Conservation (phyloP, 2,113 vertebrate species). For the Perca schrenkii region DNA sequence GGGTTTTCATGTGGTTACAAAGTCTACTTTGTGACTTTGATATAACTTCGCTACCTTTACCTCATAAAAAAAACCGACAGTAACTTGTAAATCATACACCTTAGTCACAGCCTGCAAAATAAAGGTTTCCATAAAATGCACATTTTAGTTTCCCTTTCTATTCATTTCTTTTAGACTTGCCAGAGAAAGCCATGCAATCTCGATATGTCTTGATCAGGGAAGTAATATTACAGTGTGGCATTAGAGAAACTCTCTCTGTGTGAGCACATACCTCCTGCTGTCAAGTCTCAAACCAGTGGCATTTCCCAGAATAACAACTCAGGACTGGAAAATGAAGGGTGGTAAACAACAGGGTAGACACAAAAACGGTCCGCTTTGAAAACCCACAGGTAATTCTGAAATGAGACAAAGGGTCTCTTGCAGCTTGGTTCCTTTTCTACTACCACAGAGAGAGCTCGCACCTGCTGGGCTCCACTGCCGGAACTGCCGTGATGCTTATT, state of each 20-base stretch:
- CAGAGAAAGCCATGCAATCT: slow-evolving; percentile 40
- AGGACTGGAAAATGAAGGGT: slow-evolving; percentile 48
- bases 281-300: slow-evolving; percentile 63
- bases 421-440: slow-evolving; percentile 56
- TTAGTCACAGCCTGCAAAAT: slow-evolving; percentile 40
- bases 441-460: slow-evolving; percentile 18
- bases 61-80: slow-evolving; percentile 47
- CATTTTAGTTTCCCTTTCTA: slow-evolving; percentile 19
- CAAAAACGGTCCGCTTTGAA: slow-evolving; percentile 47
- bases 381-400: slow-evolving; percentile 58
- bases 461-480: slow-evolving; percentile 58
- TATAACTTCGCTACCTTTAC: slow-evolving; percentile 35
- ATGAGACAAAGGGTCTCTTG: slow-evolving; percentile 62
- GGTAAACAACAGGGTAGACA: slow-evolving; percentile 59
- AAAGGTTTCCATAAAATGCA: slow-evolving; percentile 26
- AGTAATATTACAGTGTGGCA: slow-evolving; percentile 35
- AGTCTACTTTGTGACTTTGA: slow-evolving; percentile 59
- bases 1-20: slow-evolving; percentile 44
- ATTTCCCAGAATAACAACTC: slow-evolving; percentile 63
- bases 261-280: slow-evolving; percentile 61
- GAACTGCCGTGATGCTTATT: slow-evolving; percentile 62
- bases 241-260: slow-evolving; percentile 52
- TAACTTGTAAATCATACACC: slow-evolving; percentile 48
- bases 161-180: slow-evolving; percentile 23
- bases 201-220: slow-evolving; percentile 40